These are phyloP conservation scores for Hoplodrina blanda DNA, from an alignment of 2,888 invertebrate genomes.

Conservation along the genomic window DNA sequence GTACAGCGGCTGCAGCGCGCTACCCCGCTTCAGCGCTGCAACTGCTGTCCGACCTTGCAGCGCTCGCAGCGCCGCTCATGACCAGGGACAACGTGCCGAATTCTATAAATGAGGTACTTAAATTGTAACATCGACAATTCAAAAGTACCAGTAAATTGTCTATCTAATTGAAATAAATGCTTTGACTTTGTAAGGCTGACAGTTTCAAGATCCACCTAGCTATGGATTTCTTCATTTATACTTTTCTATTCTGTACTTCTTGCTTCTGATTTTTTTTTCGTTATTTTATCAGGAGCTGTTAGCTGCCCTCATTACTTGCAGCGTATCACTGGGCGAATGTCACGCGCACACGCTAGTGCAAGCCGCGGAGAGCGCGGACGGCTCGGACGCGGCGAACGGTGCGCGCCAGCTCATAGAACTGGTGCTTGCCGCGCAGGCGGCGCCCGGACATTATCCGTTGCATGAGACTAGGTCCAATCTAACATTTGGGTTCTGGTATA, in stretches of 20 bases:
- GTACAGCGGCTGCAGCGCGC: conserved; percentile 74
- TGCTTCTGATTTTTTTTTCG: not conserved
- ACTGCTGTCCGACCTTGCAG: conserved; percentile 77
- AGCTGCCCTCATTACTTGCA: conserved; percentile 92
- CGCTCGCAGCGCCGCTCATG: conserved; percentile 80
- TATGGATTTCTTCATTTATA: no score
- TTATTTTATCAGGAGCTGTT: conserved; percentile 91
- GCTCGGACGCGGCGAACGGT: conserved; percentile 66
- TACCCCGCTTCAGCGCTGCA: conserved; percentile 77
- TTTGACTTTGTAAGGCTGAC: no score
- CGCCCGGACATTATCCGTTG: conserved; percentile 95
- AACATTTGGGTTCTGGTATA: conserved; percentile 97
- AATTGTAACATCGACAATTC: not conserved
- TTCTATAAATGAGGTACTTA: conserved; percentile 83
- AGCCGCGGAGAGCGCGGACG: conserved; percentile 70
- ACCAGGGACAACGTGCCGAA: conserved; percentile 82
- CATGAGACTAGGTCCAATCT: conserved; percentile 97
- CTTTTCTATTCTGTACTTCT: not conserved
- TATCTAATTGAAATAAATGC: no score
- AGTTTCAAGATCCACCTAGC: no score
- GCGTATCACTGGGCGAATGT: conserved; percentile 93
- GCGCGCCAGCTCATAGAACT: conserved; percentile 92
- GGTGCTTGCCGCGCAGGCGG: conserved; percentile 94
- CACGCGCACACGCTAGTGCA: conserved; percentile 90
- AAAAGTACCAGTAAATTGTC: no score